These are phyloP conservation scores for Eutolmus rufibarbis DNA, from an alignment of 2,888 invertebrate species.

Conservation along the genomic window DNA sequence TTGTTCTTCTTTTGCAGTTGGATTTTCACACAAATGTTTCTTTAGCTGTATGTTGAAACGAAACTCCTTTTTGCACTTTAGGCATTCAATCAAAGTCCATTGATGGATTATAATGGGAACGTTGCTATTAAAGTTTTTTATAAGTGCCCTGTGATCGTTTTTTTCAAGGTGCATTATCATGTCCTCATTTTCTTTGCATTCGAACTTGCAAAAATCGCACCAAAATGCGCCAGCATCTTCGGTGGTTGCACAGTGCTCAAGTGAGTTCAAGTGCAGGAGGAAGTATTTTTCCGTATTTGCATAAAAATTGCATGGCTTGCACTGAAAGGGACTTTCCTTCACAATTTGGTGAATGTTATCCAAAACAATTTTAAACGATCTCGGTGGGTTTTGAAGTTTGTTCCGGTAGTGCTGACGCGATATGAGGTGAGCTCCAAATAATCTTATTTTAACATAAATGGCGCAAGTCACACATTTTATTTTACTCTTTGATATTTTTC, in stretches of 20 bases:
- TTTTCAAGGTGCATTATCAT: slow-evolving; percentile 76
- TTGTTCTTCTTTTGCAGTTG: slow-evolving; percentile 72
- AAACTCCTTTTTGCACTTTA: slow-evolving; percentile 73
- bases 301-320: slow-evolving; percentile 83
- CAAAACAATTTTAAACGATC: slow-evolving; percentile 72
- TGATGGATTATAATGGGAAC: slow-evolving; percentile 81
- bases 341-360: slow-evolving; percentile 81
- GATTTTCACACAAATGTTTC: slow-evolving; percentile 65
- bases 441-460: slow-evolving; percentile 71
- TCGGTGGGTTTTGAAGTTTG: slow-evolving; percentile 67
- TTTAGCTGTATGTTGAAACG: slow-evolving; percentile 78
- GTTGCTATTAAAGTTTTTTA: slow-evolving; percentile 78
- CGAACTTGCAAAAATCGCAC: slow-evolving; percentile 78
- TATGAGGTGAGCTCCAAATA: slow-evolving; percentile 85
- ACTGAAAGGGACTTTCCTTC: slow-evolving; percentile 84
- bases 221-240: slow-evolving; percentile 70
- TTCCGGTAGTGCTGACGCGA: slow-evolving; percentile 85
- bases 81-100: slow-evolving; percentile 70
- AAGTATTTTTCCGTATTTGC: slow-evolving; percentile 78
- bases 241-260: slow-evolving; percentile 64
- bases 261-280: slow-evolving; percentile 76
- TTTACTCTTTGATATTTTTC: slow-evolving; percentile 66
- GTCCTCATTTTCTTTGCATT: slow-evolving; percentile 68
- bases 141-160: slow-evolving; percentile 74
- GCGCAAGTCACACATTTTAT: slow-evolving; percentile 77